Evolutionary conservation across 2,888 invertebrate genomes (phyloP).

Genomic region (Cryptophagus acutangulus): DNA sequence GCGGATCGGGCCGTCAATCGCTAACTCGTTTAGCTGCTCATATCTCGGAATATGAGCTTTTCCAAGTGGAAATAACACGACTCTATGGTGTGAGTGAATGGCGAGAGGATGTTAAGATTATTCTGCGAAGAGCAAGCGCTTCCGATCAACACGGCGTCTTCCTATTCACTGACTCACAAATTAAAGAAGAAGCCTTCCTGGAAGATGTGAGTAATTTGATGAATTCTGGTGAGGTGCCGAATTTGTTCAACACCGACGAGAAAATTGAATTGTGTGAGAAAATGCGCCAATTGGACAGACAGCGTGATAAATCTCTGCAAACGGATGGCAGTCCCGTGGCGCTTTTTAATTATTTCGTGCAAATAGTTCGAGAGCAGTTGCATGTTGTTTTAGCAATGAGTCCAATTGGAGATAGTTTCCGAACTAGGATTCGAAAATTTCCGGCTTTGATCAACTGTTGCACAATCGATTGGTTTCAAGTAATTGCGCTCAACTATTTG

Average conservation of each 20-base stretch:
- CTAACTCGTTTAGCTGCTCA: slow-evolving; percentile 86
- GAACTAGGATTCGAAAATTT: slow-evolving; percentile 80
- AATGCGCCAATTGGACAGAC: slow-evolving; percentile 86
- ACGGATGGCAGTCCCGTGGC: slow-evolving; percentile 91
- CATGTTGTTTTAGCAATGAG: slow-evolving; percentile 89
- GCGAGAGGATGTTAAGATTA: slow-evolving; percentile 83
- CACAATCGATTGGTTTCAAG: slow-evolving; percentile 94
- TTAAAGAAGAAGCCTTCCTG: slow-evolving; percentile 87
- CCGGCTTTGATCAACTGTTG: slow-evolving; percentile 92
- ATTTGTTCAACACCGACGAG: slow-evolving; percentile 80
- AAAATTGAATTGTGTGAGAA: slow-evolving; percentile 88
- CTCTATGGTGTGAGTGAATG: slow-evolving; percentile 80
- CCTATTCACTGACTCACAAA: slow-evolving; percentile 87
- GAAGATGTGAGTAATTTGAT: slow-evolving; percentile 91
- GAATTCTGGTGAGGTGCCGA: slow-evolving; percentile 91
- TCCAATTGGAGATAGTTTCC: slow-evolving; percentile 80
- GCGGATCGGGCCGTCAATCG: slow-evolving; percentile 91
- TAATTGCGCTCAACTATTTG: slow-evolving; percentile 29
- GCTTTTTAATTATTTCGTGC: slow-evolving; percentile 84
- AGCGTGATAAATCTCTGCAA: slow-evolving; percentile 77
- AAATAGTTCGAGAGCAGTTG: slow-evolving; percentile 82
- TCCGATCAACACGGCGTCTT: slow-evolving; percentile 86
- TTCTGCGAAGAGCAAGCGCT: slow-evolving; percentile 74
- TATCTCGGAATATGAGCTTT: slow-evolving; percentile 89
- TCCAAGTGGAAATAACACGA: slow-evolving; percentile 87